A percentile compares a stretch with the other conserved stretches of the same genome.
These are phyloP conservation scores for Parauchenoglanis ngamensis DNA, from an alignment of 2,797 vertebrate genomes.

Conservation along the genomic window DNA sequence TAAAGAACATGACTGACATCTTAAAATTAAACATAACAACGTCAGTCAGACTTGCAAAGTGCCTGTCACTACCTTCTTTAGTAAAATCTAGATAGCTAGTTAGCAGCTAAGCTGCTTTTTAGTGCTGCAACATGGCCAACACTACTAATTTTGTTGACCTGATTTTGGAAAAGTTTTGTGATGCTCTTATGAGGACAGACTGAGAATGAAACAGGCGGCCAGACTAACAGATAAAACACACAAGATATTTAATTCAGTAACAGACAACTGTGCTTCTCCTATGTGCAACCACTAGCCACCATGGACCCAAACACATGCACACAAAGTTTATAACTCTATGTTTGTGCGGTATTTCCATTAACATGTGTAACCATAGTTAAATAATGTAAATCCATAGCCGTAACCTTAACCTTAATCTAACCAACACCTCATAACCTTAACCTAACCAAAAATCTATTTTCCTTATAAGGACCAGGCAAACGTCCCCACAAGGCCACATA, in stretches of 20 bases:
- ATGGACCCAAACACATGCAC: background rate
- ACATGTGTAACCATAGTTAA: background rate
- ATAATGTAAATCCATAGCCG: background rate
- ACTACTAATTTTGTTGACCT: no score
- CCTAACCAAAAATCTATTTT: background rate
- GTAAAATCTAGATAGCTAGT: no score
- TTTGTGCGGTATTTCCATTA: background rate
- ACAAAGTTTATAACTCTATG: background rate
- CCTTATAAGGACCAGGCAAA: background rate
- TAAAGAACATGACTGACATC: background rate
- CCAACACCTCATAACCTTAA: background rate
- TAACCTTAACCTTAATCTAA: background rate
- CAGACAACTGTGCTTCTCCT: background rate
- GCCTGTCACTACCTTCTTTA: background rate
- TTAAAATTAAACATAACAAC: background rate
- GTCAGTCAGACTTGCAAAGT: background rate
- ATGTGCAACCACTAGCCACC: background rate
- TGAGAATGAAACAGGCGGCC: background rate
- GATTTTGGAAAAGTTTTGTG: no score
- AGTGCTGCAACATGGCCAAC: no score
- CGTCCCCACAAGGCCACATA: background rate
- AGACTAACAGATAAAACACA: background rate
- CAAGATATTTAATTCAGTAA: background rate
- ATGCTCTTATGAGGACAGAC: no score
- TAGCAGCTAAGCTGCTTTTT: no score